phyloP scores from a whole-genome alignment of 2,113 vertebrate genomes.

The Vanacampus margaritifer region DNA sequence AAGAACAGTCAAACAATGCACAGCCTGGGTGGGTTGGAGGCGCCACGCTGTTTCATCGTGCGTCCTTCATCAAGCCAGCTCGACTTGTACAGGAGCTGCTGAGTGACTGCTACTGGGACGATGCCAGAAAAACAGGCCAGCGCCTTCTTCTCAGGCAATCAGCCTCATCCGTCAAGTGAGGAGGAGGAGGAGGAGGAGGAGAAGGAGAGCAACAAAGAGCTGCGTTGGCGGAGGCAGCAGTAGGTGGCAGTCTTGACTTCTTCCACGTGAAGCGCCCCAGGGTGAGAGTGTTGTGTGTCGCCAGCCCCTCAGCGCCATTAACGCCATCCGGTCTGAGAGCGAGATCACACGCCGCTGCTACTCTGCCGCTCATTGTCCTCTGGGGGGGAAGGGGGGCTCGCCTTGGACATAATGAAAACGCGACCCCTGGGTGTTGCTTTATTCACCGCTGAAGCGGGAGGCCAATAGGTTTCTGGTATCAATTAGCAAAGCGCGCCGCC shows the following conservation, averaged over 20 bases:
- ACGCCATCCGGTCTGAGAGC: conserved; percentile 29
- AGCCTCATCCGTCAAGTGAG: conserved; percentile 58
- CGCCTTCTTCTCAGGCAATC: conserved; percentile 69
- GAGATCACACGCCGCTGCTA: conserved; percentile 43
- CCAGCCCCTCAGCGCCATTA: conserved; percentile 59
- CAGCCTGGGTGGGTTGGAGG: conserved; percentile 39
- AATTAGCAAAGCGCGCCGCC: conserved; percentile 61
- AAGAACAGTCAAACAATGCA: neutral
- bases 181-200: conserved; percentile 27
- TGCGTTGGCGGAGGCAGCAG: conserved; percentile 76
- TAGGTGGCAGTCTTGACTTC: conserved; percentile 94
- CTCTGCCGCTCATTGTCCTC: conserved; percentile 43
- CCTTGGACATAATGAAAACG: conserved; percentile 58
- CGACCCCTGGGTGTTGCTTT: conserved; percentile 57
- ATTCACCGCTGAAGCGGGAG: conserved; percentile 45
- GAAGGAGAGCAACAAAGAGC: conserved; percentile 36
- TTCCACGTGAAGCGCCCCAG: conserved; percentile 50
- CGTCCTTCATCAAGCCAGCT: conserved; percentile 73
- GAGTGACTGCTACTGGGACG: conserved; percentile 73
- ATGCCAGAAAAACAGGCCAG: conserved; percentile 70
- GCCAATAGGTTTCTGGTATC: conserved; percentile 63
- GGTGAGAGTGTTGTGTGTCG: conserved; percentile 55
- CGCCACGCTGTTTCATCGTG: conserved; percentile 60
- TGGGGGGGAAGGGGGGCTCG: conserved; percentile 31
- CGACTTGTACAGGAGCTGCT: conserved; percentile 74